Conservation (phyloP, 1,140 invertebrate species). For the Himalopsyche phryganea region DNA sequence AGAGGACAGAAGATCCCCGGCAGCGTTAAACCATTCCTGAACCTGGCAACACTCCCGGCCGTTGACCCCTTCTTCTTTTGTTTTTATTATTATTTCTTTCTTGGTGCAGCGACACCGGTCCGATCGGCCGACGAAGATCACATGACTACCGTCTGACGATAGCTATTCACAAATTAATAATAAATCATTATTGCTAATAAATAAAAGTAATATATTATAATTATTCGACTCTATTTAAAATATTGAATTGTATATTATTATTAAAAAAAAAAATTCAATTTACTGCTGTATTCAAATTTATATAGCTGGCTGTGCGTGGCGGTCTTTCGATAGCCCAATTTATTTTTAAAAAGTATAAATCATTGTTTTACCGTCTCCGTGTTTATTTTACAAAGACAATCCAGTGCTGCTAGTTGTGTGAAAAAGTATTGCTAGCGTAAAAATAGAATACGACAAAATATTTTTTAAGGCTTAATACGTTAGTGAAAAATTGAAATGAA, state of each 20-base stretch:
- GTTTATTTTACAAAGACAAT: too few relatives aligned
- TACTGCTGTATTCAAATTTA: too few relatives aligned
- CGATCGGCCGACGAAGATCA: not conserved
- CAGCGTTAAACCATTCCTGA: not conserved
- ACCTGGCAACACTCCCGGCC: not conserved
- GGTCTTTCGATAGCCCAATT: not conserved
- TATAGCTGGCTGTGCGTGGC: too few relatives aligned
- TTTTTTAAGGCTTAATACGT: too few relatives aligned
- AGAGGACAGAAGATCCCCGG: not conserved
- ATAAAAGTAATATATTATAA: not conserved
- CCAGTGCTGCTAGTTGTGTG: not conserved
- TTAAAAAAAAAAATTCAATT: too few relatives aligned
- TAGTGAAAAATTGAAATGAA: constrained; percentile 22
- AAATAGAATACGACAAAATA: not conserved
- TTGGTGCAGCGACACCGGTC: too few relatives aligned
- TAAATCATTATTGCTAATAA: not conserved
- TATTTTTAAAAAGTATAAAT: not conserved
- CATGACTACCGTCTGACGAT: not conserved
- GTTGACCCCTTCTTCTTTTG: constrained; percentile 2
- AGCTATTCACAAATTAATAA: not conserved
- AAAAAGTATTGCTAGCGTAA: not conserved
- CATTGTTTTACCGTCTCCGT: not conserved
- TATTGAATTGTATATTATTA: too few relatives aligned
- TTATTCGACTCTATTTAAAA: not conserved
- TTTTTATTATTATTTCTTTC: constrained; percentile 9